Evolutionary conservation across 1,140 invertebrate genomes (phyloP), one percentile per base, ranked within the genome.

Genomic region (Magallana ariakensis): DNA sequence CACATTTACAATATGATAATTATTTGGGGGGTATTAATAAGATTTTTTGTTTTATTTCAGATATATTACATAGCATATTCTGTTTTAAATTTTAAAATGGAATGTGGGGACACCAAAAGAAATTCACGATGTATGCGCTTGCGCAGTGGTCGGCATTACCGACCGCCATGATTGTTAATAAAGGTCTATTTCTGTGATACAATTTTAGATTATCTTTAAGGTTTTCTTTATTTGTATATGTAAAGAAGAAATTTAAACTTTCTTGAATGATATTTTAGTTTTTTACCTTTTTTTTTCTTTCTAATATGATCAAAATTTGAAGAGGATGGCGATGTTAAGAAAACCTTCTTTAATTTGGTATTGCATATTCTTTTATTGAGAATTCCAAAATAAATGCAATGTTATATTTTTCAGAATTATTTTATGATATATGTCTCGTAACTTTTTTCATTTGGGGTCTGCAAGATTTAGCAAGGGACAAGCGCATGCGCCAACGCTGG

Each of bases 61-160:
- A 13, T 75, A 75, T 75, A 13, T 75, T 33, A 5, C 33, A 33
- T 13, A 33, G 22, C 26, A 66, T 33, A 26, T 75, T 0, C 33
- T 13, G 10, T 75, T 75, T 75, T 26, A 75, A 26, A 33, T 33
- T 19, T 75, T 26, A 26, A 75, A 75, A 33, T 75, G 66, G 66
- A 75, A 75, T 75, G 66, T 75, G 66, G 66, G 66, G 66, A 75
- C 66, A 75, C 66, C 66, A 75, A 26, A 75, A 33, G 66, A 75
- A 75, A 75, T 75, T 75, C 66, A 75, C 66, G 66, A 75, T 10
- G 66, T 75, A 11, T 46, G 66, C 66, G 66, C 66, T 75, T 75
- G 66, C 66, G 66, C 66, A 75, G 11, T 75, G 66, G 66, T 26
- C 66, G 22, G 22, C 66, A 75, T 75, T 75, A 75, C 33, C 33